Conservation (phyloP, 2,888 invertebrate genomes). For the Dicroscelio sp. region DNA sequence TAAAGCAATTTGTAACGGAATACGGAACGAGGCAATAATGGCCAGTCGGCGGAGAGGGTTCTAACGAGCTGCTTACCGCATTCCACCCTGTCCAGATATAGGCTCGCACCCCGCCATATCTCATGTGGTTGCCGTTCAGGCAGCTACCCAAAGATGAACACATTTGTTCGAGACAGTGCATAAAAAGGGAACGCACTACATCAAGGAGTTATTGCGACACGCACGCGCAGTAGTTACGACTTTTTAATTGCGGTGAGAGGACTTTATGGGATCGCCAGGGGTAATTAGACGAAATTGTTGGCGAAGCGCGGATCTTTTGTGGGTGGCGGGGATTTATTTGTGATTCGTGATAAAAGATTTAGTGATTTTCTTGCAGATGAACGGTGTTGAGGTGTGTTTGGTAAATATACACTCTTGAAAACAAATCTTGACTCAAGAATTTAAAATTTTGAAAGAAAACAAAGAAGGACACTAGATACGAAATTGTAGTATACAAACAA, state of each 20-base stretch:
- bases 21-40: slow-evolving; percentile 92
- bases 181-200: slow-evolving; percentile 41
- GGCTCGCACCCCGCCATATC: slow-evolving; percentile 77
- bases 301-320: background rate
- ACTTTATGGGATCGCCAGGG: background rate
- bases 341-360: no score
- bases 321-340: no score
- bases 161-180: slow-evolving; percentile 66
- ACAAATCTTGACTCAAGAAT: no score
- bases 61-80: slow-evolving; percentile 92
- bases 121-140: slow-evolving; percentile 55
- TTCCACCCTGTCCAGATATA: slow-evolving; percentile 85
- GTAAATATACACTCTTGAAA: no score
- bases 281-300: background rate
- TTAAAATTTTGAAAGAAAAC: no score
- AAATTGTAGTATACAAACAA: no score
- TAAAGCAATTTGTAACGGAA: slow-evolving; percentile 92
- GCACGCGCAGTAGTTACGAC: background rate
- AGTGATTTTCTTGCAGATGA: no score
- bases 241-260: slow-evolving; percentile 1
- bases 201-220: slow-evolving; percentile 8
- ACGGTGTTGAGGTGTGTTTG: no score
- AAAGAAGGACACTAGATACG: no score
- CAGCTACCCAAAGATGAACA: slow-evolving; percentile 67
- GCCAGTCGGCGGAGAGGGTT: slow-evolving; percentile 90